phyloP scores from a whole-genome alignment of 2,888 invertebrate genomes.

The Agelastica alni region DNA sequence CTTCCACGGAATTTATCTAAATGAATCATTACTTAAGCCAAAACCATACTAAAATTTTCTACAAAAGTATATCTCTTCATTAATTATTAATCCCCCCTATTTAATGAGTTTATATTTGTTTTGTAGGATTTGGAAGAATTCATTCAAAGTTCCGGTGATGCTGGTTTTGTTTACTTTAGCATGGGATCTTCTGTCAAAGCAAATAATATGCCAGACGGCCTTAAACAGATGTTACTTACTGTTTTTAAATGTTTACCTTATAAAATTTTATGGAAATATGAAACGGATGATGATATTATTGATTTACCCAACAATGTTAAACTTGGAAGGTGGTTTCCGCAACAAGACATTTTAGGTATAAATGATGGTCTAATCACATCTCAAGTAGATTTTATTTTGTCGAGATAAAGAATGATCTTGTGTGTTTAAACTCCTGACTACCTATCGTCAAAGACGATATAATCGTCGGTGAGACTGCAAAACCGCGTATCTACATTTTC shows the following conservation, averaged over 20 bases:
- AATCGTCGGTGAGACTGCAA: too few relatives aligned
- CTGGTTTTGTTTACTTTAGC: constrained; percentile 81
- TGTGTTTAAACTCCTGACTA: too few relatives aligned
- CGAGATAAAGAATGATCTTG: too few relatives aligned
- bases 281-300: constrained; percentile 69
- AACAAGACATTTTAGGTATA: constrained; percentile 61
- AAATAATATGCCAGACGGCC: constrained; percentile 76
- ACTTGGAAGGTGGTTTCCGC: constrained; percentile 72
- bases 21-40: too few relatives aligned
- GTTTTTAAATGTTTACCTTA: constrained; percentile 78
- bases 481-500: too few relatives aligned
- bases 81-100: too few relatives aligned
- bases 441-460: too few relatives aligned
- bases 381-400: too few relatives aligned
- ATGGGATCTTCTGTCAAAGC: constrained; percentile 86
- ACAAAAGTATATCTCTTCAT: too few relatives aligned
- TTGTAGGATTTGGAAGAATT: constrained; percentile 73
- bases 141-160: constrained; percentile 65
- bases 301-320: constrained; percentile 76
- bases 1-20: too few relatives aligned
- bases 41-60: too few relatives aligned
- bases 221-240: constrained; percentile 70
- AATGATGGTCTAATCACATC: too few relatives aligned
- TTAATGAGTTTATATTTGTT: constrained; percentile 8
- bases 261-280: constrained; percentile 84